These are phyloP conservation scores for Styela clava DNA, from an alignment of 23 tunicate genomes.

Conservation along the genomic window DNA sequence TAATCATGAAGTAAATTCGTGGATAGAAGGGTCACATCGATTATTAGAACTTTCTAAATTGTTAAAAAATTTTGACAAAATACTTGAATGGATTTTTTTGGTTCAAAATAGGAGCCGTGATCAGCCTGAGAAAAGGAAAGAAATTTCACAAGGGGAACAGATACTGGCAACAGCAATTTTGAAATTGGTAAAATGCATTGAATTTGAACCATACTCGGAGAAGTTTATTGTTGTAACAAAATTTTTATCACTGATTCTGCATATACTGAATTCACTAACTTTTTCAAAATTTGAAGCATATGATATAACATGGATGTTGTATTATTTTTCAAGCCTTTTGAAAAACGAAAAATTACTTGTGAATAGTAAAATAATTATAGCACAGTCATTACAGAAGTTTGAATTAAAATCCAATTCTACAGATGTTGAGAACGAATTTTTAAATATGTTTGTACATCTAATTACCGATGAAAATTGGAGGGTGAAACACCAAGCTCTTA, in stretches of 20 bases:
- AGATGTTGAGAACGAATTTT: not conserved
- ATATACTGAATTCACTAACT: not conserved
- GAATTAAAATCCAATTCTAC: not conserved
- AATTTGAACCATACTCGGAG: not conserved
- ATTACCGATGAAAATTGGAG: not conserved
- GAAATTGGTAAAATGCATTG: not conserved
- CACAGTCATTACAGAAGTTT: not conserved
- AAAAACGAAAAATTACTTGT: not conserved
- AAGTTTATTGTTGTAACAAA: not conserved
- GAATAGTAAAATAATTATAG: not conserved
- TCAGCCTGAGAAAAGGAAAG: not conserved
- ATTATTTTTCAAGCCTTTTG: not conserved
- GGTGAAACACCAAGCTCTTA: not conserved
- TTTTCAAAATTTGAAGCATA: too few relatives aligned
- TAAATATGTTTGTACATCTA: not conserved
- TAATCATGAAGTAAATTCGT: not conserved
- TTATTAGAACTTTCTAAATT: not conserved
- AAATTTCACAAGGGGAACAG: not conserved
- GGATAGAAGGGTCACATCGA: not conserved
- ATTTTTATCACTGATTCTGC: not conserved
- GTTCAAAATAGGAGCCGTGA: not conserved
- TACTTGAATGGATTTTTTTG: not conserved
- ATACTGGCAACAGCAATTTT: not conserved
- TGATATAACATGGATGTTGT: not conserved
- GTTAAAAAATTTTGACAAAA: not conserved